Conservation (phyloP, 2,113 vertebrate genomes). For the Anguilla rostrata region DNA sequence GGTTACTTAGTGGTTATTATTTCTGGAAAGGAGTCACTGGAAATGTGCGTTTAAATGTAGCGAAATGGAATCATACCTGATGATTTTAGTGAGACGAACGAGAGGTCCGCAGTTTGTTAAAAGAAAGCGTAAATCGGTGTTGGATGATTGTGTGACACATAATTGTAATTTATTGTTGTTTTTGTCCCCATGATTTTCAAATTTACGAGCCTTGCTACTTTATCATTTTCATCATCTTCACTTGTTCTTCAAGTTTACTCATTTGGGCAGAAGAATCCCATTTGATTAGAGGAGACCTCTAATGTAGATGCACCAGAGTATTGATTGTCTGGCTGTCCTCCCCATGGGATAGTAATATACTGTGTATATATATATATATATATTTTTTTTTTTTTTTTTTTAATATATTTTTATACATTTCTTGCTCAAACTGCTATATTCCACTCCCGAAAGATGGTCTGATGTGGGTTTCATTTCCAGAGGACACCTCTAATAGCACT, state of each 20-base stretch:
- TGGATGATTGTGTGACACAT: not conserved
- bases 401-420: too few relatives aligned
- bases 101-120: not conserved
- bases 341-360: conserved; percentile 23
- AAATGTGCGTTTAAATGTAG: not conserved
- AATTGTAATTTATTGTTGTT: not conserved
- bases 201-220: not conserved
- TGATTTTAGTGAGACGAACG: not conserved
- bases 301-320: conserved; percentile 32
- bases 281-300: conserved; percentile 9
- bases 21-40: not conserved
- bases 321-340: conserved; percentile 38
- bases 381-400: conserved; percentile 17
- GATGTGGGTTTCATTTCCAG: conserved; percentile 14
- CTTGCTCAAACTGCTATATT: not conserved
- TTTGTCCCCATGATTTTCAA: not conserved
- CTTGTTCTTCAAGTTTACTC: conserved; percentile 14
- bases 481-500: not conserved
- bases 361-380: too few relatives aligned
- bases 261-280: conserved; percentile 1
- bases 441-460: not conserved
- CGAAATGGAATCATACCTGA: not conserved
- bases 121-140: not conserved
- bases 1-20: not conserved
- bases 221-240: conserved; percentile 19